Evolutionary conservation across 2,797 vertebrate species (phyloP), one percentile per base, ranked within the genome.

Genomic region (Poliocrania exsul): DNA sequence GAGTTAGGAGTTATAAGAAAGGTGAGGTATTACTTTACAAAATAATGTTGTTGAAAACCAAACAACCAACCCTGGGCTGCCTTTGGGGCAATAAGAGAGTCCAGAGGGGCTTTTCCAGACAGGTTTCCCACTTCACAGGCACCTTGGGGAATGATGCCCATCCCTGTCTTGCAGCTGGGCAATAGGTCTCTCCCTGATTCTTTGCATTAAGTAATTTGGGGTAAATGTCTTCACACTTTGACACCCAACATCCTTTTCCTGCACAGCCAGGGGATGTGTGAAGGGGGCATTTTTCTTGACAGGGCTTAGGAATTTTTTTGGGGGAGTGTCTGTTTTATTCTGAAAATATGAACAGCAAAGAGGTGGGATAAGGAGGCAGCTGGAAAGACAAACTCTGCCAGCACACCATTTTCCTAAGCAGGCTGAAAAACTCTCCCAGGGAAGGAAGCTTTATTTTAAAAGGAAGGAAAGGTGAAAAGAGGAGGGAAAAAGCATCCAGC

Each of bases 271-370:
- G 5, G 72, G 50, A 29, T 61, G 14, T 44, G 25, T 12, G 12
- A 66, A 81, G 10, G 37, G 3, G 0, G 0, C 6, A 6, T 65
- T 64, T 33, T 18, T 13, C 15, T 53, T 53, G 4, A 3, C 16
- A 53, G 12, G 28, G 7, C 11, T 60, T 56, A 7, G 5, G 4
- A 2, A 1, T 11, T 40, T 80, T 65, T 49, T 40, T 42, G 3
- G 10, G 20, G 4, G 38, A 15, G 1, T 38, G 5, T 7, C 3
- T 24, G 19, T 40, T n/a, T 67, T 28, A 65, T 60, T 61, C 51
- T 80, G 70, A 64, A 46, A 57, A 19, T 20, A 3, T 5, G 9
- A 83, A 54, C 7, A 26, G 15, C 2, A 1, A 60, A 56, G 9
- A 53, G 8, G 4, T 73, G 12, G n/a, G 14, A 40, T 18, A 51